phyloP scores from a whole-genome alignment of 2,797 vertebrate species.

The Peromyscus nudipes region DNA sequence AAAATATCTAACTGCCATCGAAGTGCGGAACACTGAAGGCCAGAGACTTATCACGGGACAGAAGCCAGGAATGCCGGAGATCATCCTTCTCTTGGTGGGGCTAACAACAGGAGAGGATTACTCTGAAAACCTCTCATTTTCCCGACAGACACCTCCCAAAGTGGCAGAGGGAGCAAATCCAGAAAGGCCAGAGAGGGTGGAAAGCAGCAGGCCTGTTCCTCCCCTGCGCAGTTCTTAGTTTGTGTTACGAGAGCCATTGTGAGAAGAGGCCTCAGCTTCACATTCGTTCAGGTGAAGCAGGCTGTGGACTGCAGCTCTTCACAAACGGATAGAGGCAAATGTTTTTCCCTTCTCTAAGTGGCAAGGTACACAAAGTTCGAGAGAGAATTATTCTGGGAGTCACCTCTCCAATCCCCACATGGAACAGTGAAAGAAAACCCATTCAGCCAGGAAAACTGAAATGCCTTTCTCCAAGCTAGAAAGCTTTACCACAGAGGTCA shows the following conservation, averaged over 20 bases:
- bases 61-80: not conserved
- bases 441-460: slow-evolving; percentile 50
- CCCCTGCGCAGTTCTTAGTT: too few relatives aligned
- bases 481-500: not conserved
- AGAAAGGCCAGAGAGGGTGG: not conserved
- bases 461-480: not conserved
- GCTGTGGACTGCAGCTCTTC: not conserved
- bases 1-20: not conserved
- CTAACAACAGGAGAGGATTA: not conserved
- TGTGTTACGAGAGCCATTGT: not conserved
- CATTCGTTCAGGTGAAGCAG: not conserved
- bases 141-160: not conserved
- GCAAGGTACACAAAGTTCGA: not conserved
- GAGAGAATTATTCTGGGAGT: slow-evolving; percentile 27
- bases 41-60: not conserved
- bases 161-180: not conserved
- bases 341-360: not conserved
- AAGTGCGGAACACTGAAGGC: not conserved
- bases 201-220: not conserved
- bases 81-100: not conserved
- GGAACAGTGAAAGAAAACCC: slow-evolving; percentile 4
- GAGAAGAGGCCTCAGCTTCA: not conserved
- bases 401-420: not conserved
- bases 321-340: not conserved
- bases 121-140: not conserved